Percentiles rank a stretch among this genome's conserved stretches.
Conservation (phyloP, 2,888 invertebrate genomes). For the Lepidocyrtinus sp. region DNA sequence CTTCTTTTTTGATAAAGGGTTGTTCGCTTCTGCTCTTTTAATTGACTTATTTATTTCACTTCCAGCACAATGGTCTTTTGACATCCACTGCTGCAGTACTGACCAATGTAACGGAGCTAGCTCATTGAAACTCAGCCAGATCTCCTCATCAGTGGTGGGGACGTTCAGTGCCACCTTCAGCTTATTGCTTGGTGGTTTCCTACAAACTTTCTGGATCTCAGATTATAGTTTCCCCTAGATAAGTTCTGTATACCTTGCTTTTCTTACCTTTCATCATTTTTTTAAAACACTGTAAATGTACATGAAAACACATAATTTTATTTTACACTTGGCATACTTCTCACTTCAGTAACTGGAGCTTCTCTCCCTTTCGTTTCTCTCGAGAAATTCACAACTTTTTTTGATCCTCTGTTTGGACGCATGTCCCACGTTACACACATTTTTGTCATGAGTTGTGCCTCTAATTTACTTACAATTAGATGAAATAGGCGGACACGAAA, state of each 20-base stretch:
- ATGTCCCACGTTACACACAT: no score
- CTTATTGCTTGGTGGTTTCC: constrained; percentile 38
- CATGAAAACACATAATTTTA: background rate
- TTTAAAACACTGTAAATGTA: no score
- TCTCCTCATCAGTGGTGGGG: constrained; percentile 34
- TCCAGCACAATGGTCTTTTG: constrained; percentile 66
- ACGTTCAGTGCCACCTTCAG: constrained; percentile 57
- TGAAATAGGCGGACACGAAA: no score
- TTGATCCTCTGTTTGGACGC: no score
- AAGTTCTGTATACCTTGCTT: constrained; percentile 10
- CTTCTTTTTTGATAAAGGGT: background rate
- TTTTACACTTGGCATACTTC: no score
- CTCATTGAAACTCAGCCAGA: constrained; percentile 41
- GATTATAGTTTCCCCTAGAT: constrained; percentile 35
- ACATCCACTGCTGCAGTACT: constrained; percentile 66
- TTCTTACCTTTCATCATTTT: constrained; percentile 13
- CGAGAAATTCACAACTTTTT: no score
- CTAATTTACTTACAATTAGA: no score
- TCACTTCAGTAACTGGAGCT: no score
- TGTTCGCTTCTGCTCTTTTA: background rate
- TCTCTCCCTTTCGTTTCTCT: no score
- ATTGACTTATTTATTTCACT: constrained; percentile 19
- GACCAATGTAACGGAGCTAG: constrained; percentile 65
- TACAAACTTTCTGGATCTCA: constrained; percentile 26
- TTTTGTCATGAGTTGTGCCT: no score